A percentile compares a stretch with the other conserved stretches of the same genome.
Conservation (phyloP, 2,113 vertebrate genomes). For the Calonectris borealis region DNA sequence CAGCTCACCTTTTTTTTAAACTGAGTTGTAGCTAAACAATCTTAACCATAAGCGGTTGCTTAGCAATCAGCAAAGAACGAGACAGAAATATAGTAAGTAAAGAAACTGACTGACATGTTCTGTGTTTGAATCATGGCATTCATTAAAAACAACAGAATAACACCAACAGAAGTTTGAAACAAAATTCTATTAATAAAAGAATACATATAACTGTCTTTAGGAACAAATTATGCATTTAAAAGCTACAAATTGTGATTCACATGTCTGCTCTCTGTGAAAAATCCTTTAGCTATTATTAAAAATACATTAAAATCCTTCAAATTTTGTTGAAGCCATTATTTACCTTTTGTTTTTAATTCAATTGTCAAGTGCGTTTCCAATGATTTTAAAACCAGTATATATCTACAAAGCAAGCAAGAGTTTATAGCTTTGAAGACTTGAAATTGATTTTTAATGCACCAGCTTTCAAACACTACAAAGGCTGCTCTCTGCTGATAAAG, state of each 20-base stretch:
- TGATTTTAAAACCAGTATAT: constrained; percentile 56
- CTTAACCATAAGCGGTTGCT: constrained; percentile 48
- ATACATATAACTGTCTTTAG: neutral
- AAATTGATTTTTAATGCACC: constrained; percentile 74
- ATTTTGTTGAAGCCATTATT: constrained; percentile 39
- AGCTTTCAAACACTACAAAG: constrained; percentile 70
- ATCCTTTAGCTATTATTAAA: constrained; percentile 44
- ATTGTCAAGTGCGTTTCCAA: constrained; percentile 44
- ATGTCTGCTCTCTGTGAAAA: neutral
- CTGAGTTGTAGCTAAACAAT: constrained; percentile 20
- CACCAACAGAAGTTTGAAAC: neutral
- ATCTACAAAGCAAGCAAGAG: constrained; percentile 49
- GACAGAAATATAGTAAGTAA: constrained; percentile 52
- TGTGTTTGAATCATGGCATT: constrained; percentile 20
- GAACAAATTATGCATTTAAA: constrained; percentile 23
- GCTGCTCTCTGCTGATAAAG: constrained; percentile 73
- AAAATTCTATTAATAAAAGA: constrained; percentile 39
- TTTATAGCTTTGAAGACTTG: constrained; percentile 67
- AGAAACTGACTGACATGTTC: constrained; percentile 30
- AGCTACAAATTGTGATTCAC: neutral
- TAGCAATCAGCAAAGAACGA: constrained; percentile 56
- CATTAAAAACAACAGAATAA: constrained; percentile 17
- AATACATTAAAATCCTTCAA: constrained; percentile 54
- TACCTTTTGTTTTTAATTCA: constrained; percentile 59
- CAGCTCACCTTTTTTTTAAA: neutral